Evolutionary conservation across 2,113 vertebrate genomes (phyloP), one percentile per base, ranked within the genome.

Genomic region (Xiphophorus maculatus): DNA sequence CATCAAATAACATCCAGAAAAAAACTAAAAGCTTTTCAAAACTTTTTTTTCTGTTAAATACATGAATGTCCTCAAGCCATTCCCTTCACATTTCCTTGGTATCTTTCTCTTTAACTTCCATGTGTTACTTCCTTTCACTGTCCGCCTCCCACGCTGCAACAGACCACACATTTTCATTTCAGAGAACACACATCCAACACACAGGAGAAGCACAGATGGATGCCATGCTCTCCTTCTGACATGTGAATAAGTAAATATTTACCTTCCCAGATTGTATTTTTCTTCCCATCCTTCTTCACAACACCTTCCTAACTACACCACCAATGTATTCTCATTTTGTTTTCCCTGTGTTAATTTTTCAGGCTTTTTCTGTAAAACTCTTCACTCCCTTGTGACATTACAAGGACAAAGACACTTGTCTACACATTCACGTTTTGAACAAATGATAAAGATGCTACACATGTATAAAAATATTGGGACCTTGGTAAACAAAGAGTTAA

Each of bases 201-300:
- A 17, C 25, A 58, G 42, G 69, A 75, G 76, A 78, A 37, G 84
- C 86, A 79, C 90, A 91, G 90, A 93, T 92, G 91, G 91, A 84
- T 86, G 74, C 66, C 73, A 51, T 62, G 67, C 51, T 78, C 76
- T 87, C 87, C 84, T 74, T 89, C 81, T 25, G 30, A 73, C 80
- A 86, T 77, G 91, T 84, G 86, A 90, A 84, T 83, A 84, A 69
- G 79, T 91, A 90, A 88, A 91, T 92, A 89, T 93, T 93, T 93
- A 89, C 90, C 86, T 88, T 88, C 80, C 87, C 87, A 89, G 88
- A 93, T 91, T 90, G 90, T 91, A 86, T 90, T 48, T 19, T 48
- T 48, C 87, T 61, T 80, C 87, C 87, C 65, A 29, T 69, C 80
- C 66, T 82, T 84, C 76, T 62, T 77, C 76, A 76, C 73, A 64